Base-by-base conservation (phyloP, 2,888 invertebrate species). In the Drosophila buzzatii region DNA sequence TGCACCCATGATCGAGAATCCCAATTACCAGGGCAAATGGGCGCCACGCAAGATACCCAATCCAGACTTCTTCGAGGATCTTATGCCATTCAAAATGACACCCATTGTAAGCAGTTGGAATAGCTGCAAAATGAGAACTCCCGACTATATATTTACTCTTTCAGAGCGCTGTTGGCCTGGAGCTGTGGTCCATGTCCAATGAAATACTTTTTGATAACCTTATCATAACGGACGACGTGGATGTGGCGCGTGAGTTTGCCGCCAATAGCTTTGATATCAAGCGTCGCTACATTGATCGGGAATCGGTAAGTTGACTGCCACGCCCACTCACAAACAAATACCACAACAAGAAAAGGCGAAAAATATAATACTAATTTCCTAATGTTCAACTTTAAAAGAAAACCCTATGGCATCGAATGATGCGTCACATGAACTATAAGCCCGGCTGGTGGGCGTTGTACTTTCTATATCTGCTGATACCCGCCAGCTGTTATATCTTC, bases 161-260 rank as follows among this genome's bases (percentile, higher is more conserved):
- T 23, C 91, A 98, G 98, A 95, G 95, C 91, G 98, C 99, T 23
- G 94, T 99, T 63, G 99, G 99, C 20, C 96, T 99, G 92, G 99
- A 99, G 93, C 94, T 99, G 76, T 99, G 99, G 99, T 98, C 99
- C 7, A 99, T 99, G 98, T 98, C 98, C 0, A 96, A 97, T 73
- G 95, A 96, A 89, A 97, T 99, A 84, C 94, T 98, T 67, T 99
- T 99, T 94, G 99, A 99, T 94, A 99, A 99, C 94, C 94, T 99
- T 63, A 94, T 99, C 71, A 95, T 99, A 69, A 97, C 99, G 0
- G 98, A 99, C 92, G 96, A 97, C 89, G 93, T 95, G 67, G 93
- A 93, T 1, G 95, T 96, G 0, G 98, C 98, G 0, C 94, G 95
- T 31, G 94, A 95, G 61, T 99, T 97, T 95, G 97, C 99, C 1